A percentile compares a stretch with the other conserved stretches of the same genome.
Conservation (phyloP, 1,140 invertebrate species). For the Artemia franciscana region DNA sequence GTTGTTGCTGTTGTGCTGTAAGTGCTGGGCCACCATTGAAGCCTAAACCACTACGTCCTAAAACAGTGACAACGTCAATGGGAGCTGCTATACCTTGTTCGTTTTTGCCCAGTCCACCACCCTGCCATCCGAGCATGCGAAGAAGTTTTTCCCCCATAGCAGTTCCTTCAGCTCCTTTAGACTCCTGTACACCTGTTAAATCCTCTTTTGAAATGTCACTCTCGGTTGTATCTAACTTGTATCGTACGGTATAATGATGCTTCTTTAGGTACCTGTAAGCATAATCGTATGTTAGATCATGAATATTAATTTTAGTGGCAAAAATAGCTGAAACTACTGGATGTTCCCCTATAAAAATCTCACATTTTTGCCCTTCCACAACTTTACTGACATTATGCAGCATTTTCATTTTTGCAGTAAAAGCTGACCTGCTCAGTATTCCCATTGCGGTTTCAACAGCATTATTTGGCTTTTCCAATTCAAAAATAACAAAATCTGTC, state of each 20-base stretch:
- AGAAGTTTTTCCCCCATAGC: conserved; percentile 19
- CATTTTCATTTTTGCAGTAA: not conserved
- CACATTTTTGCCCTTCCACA: not conserved
- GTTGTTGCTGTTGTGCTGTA: not conserved
- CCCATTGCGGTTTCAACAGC: not conserved
- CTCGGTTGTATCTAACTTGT: not conserved
- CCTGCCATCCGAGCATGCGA: conserved; percentile 22
- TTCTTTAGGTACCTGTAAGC: not conserved
- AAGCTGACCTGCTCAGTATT: not conserved
- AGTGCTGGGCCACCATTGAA: not conserved
- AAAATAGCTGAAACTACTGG: not conserved
- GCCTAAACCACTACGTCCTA: conserved; percentile 4
- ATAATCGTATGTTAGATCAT: not conserved
- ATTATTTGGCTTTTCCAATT: not conserved
- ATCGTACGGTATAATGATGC: not conserved
- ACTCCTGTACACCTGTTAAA: not conserved
- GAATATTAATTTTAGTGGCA: not conserved
- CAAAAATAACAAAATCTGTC: not conserved
- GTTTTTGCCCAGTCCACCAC: conserved; percentile 21
- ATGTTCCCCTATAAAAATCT: not conserved
- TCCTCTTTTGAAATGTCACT: not conserved
- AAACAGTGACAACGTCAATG: conserved; percentile 13
- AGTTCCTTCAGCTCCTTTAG: not conserved
- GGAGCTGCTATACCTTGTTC: conserved; percentile 20
- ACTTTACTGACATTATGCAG: not conserved